phyloP scores from a whole-genome alignment of 2,888 invertebrate species.

The Sesamia inferens region DNA sequence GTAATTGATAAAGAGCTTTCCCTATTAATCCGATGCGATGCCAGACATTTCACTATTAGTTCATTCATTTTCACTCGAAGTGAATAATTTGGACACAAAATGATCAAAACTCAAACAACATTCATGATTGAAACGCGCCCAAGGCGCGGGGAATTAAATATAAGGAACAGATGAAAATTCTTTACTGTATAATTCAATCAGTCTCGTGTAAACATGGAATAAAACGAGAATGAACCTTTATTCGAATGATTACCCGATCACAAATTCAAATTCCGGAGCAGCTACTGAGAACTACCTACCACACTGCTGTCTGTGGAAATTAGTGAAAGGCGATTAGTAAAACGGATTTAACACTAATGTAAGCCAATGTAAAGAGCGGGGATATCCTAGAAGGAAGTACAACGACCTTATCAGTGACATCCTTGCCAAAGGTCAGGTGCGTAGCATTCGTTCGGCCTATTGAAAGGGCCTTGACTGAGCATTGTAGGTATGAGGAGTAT shows the following conservation, averaged over 20 bases:
- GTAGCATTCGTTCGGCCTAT: slow-evolving; percentile 16
- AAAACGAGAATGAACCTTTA: not conserved
- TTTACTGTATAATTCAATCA: not conserved
- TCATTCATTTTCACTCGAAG: not conserved
- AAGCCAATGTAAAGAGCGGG: slow-evolving; percentile 20
- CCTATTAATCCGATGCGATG: not conserved
- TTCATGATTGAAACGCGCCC: not conserved
- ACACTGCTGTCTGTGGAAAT: slow-evolving; percentile 21
- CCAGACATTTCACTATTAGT: not conserved
- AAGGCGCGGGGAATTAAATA: not conserved
- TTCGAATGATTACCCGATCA: not conserved
- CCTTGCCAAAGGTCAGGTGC: slow-evolving; percentile 48
- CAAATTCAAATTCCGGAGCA: not conserved
- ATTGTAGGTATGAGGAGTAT: not conserved
- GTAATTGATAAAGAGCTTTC: not conserved
- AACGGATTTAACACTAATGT: slow-evolving; percentile 52
- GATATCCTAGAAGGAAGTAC: slow-evolving; percentile 50
- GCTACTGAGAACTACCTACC: slow-evolving; percentile 12
- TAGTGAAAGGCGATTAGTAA: slow-evolving; percentile 55
- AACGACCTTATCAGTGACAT: slow-evolving; percentile 38
- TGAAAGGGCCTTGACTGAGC: slow-evolving; percentile 31
- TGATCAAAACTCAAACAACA: not conserved
- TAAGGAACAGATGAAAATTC: not conserved
- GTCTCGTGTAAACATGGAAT: not conserved
- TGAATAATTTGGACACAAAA: not conserved